These are phyloP conservation scores for Deroplatys truncata DNA, from an alignment of 2,888 invertebrate species.

Conservation along the genomic window DNA sequence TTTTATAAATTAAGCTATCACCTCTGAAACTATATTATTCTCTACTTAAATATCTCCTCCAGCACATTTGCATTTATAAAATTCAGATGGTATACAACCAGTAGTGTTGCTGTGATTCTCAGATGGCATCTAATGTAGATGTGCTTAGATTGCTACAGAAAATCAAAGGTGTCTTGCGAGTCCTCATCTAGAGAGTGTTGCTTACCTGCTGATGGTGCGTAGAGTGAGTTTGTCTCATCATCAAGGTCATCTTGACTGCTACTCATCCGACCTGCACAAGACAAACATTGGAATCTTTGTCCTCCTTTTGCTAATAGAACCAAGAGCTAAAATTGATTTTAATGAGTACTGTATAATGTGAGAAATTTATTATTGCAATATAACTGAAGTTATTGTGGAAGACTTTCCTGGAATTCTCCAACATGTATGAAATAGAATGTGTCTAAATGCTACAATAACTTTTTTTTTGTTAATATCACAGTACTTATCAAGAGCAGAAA, in stretches of 20 bases:
- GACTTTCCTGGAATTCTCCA: no score
- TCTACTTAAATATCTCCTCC: neutral
- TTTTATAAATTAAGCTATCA: neutral
- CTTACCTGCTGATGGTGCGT: conserved; percentile 66
- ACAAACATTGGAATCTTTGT: neutral
- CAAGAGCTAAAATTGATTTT: no score
- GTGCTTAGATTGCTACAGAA: neutral
- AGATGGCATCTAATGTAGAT: neutral
- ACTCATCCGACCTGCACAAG: conserved; percentile 66
- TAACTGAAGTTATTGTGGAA: no score
- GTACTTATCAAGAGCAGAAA: no score
- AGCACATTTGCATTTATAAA: neutral
- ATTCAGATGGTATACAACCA: no score
- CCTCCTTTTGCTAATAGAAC: no score
- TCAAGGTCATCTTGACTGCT: conserved; percentile 84
- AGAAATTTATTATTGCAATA: no score
- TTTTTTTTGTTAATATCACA: no score
- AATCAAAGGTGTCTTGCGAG: conserved; percentile 15
- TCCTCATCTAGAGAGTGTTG: conserved; percentile 27
- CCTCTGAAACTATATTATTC: neutral
- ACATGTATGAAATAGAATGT: no score
- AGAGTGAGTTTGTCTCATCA: conserved; percentile 67
- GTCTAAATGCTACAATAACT: no score
- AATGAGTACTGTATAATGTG: no score
- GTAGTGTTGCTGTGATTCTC: neutral